A percentile compares a stretch with the other conserved stretches of the same genome.
phyloP scores from a whole-genome alignment of 2,888 invertebrate species.

The Helicoverpa assulta region DNA sequence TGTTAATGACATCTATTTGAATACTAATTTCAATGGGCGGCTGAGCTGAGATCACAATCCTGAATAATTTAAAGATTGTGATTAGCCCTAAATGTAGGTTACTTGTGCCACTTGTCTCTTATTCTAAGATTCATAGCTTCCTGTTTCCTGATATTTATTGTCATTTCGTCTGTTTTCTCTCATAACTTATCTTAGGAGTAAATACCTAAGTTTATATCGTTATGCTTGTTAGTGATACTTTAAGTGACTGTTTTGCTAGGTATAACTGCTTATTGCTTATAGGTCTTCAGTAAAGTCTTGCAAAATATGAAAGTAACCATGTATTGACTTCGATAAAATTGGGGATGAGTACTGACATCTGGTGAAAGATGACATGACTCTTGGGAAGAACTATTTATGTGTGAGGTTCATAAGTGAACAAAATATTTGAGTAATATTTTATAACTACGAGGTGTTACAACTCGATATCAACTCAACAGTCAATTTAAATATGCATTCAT shows the following conservation, averaged over 20 bases:
- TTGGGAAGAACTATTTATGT: no score
- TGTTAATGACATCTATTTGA: conserved; percentile 7
- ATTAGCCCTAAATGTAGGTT: conserved; percentile 22
- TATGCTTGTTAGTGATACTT: neutral
- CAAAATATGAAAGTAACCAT: no score
- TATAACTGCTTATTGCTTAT: neutral
- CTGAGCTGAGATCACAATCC: neutral
- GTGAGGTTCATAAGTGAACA: no score
- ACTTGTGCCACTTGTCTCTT: conserved; percentile 24
- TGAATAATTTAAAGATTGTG: conserved; percentile 11
- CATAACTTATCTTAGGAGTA: neutral
- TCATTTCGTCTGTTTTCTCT: conserved; percentile 19
- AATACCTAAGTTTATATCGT: neutral
- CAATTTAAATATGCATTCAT: conserved; percentile 7
- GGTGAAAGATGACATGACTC: no score
- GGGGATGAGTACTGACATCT: no score
- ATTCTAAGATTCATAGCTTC: conserved; percentile 29
- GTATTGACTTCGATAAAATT: no score
- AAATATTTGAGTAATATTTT: neutral
- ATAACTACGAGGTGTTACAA: neutral
- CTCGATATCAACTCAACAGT: conserved; percentile 10
- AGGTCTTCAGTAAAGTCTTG: no score
- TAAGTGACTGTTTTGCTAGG: neutral
- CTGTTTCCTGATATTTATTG: conserved; percentile 17
- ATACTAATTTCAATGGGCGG: conserved; percentile 24